Conservation (phyloP, 2,113 vertebrate genomes). For the Pelusios castaneus region DNA sequence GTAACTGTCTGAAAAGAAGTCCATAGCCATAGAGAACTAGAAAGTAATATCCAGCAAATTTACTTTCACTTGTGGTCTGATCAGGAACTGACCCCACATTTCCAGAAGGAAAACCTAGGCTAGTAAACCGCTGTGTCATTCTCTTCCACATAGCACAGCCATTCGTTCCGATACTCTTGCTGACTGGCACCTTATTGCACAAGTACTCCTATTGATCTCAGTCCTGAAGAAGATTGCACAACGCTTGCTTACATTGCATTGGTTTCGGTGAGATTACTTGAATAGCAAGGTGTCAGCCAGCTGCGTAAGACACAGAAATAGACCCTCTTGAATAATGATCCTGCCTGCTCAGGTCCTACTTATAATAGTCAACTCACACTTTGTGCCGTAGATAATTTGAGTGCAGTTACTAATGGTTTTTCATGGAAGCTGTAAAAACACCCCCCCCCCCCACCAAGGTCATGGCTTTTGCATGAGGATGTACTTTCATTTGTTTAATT, state of each 20-base stretch:
- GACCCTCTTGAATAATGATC: neutral
- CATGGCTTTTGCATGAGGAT: neutral
- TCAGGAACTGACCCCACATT: neutral
- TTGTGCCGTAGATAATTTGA: neutral
- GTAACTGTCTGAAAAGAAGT: neutral
- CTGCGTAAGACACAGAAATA: neutral
- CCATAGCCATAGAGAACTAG: neutral
- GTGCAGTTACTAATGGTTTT: neutral
- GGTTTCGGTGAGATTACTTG: neutral
- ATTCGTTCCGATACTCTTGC: accelerated
- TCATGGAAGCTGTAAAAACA: neutral
- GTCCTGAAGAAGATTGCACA: neutral
- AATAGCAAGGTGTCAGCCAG: too few species aligned
- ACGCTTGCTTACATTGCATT: neutral
- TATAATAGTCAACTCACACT: neutral
- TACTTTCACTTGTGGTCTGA: neutral
- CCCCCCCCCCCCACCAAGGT: neutral
- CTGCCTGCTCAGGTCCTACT: neutral
- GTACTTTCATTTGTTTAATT: neutral
- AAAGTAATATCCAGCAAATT: neutral
- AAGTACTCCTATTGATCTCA: neutral
- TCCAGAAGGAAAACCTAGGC: neutral
- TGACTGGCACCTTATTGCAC: neutral
- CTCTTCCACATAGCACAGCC: too few species aligned
- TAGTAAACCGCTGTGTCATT: neutral